phyloP scores from a whole-genome alignment of 1,140 invertebrate genomes.

The Polypedilum vanderplanki region DNA sequence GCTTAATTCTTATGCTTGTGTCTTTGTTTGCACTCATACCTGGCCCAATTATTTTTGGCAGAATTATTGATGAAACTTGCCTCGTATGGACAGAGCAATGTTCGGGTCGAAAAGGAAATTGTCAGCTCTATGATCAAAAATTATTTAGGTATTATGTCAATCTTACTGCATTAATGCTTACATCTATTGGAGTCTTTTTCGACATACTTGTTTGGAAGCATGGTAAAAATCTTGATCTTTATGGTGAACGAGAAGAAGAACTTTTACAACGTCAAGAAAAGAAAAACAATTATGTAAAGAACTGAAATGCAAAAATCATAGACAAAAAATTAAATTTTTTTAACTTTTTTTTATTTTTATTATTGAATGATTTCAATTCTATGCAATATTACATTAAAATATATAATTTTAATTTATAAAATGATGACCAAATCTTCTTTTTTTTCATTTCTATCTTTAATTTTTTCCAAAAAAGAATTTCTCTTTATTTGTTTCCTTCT shows the following conservation, averaged over 20 bases:
- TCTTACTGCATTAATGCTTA: slow-evolving; percentile 49
- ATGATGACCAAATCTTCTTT: not conserved
- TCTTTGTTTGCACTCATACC: slow-evolving; percentile 60
- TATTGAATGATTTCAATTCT: not conserved
- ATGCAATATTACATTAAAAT: slow-evolving; percentile 10
- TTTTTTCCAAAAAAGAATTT: not conserved
- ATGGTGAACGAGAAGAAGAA: slow-evolving; percentile 48
- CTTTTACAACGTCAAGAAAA: slow-evolving; percentile 34
- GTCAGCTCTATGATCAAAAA: slow-evolving; percentile 55
- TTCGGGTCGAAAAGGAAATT: slow-evolving; percentile 55
- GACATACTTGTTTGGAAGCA: slow-evolving; percentile 52
- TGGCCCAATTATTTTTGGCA: slow-evolving; percentile 58
- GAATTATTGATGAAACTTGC: slow-evolving; percentile 57
- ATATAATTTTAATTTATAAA: not conserved
- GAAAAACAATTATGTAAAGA: slow-evolving; percentile 30
- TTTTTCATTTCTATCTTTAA: not conserved
- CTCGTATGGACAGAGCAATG: slow-evolving; percentile 56
- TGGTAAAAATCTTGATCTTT: slow-evolving; percentile 50
- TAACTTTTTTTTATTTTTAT: slow-evolving; percentile 1
- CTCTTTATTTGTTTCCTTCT: not conserved
- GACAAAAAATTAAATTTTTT: not conserved
- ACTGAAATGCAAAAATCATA: too few species aligned
- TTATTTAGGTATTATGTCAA: slow-evolving; percentile 54
- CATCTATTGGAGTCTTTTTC: slow-evolving; percentile 49
- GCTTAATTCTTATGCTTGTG: slow-evolving; percentile 53